A percentile compares a stretch with the other conserved stretches of the same genome.
Conservation (phyloP, 92 coral and sea anemone genomes). For the Epizoanthus stellaris region DNA sequence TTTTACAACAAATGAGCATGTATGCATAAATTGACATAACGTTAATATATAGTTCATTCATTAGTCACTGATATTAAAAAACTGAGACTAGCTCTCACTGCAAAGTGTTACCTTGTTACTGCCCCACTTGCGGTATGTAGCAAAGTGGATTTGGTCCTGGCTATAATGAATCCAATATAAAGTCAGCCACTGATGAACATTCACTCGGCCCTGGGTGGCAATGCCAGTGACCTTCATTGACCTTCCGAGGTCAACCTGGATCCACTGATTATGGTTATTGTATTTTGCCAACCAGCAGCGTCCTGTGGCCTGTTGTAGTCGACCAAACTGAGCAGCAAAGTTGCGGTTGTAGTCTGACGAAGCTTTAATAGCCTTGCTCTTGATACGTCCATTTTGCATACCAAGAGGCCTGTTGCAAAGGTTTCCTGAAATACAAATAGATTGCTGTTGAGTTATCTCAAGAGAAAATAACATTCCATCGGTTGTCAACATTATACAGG, state of each 20-base stretch:
- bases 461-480: not conserved
- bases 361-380: constrained; percentile 66
- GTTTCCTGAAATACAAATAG: constrained; percentile 43
- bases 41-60: not conserved
- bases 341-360: constrained; percentile 65
- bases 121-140: constrained; percentile 39
- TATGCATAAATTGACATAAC: not conserved
- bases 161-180: constrained; percentile 25
- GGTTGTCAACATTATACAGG: not conserved
- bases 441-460: not conserved
- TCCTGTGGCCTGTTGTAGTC: constrained; percentile 60
- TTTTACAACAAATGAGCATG: not conserved
- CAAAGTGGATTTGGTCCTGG: constrained; percentile 31
- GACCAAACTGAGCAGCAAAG: constrained; percentile 59
- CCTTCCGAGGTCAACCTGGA: constrained; percentile 49
- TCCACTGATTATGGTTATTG: constrained; percentile 81
- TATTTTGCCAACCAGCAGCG: constrained; percentile 76
- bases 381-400: constrained; percentile 76
- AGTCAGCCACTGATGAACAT: constrained; percentile 29
- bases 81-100: not conserved
- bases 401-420: constrained; percentile 76
- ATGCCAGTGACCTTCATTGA: constrained; percentile 33
- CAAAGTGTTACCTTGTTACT: constrained; percentile 27
- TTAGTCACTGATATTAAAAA: not conserved
- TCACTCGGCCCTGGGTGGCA: constrained; percentile 36